phyloP scores from a whole-genome alignment of 1,140 invertebrate species.

The Megathymus violae region DNA sequence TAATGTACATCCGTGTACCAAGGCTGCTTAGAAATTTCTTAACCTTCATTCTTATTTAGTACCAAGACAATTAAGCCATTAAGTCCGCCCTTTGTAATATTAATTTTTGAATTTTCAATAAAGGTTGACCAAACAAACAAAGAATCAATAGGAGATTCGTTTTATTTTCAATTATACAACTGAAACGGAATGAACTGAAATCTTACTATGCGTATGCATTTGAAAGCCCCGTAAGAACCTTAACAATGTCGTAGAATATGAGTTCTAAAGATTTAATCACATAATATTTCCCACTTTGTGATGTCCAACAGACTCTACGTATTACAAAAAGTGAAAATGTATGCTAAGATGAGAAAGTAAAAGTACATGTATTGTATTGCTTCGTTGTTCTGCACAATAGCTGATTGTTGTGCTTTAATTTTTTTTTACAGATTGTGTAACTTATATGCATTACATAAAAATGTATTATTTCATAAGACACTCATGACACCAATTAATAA shows the following conservation, averaged over 20 bases:
- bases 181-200: too few species aligned
- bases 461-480: not conserved
- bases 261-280: not conserved
- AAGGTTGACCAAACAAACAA: too few species aligned
- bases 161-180: too few species aligned
- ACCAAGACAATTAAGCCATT: too few species aligned
- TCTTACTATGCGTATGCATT: too few species aligned
- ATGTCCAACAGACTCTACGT: conserved; percentile 17
- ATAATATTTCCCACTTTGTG: not conserved
- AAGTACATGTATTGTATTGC: conserved; percentile 33
- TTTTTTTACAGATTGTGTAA: conserved; percentile 22
- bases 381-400: conserved; percentile 26
- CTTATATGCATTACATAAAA: conserved; percentile 13
- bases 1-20: too few species aligned
- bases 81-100: too few species aligned
- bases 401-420: conserved; percentile 35
- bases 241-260: not conserved
- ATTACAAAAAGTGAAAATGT: conserved; percentile 28
- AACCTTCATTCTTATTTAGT: too few species aligned
- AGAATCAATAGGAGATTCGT: too few species aligned
- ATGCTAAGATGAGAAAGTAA: conserved; percentile 39
- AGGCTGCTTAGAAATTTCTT: too few species aligned
- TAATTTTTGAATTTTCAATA: too few species aligned
- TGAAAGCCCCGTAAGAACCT: not conserved
- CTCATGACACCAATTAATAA: too few species aligned